Base-by-base conservation (phyloP, 2,113 vertebrate genomes). In the Lethenteron camtschaticum region DNA sequence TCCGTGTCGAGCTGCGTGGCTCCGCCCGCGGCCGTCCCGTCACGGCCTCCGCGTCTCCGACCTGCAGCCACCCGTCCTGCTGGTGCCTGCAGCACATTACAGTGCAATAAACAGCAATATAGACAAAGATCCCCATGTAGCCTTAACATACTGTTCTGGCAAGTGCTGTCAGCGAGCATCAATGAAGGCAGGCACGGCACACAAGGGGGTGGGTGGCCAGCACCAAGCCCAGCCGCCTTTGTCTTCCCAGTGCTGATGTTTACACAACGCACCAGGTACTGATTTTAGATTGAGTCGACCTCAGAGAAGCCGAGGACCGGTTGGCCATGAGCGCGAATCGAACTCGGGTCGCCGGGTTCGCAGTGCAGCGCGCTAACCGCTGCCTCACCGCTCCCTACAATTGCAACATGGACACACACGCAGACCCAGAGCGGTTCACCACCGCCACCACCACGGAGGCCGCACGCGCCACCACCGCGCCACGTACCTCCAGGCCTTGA, bases 1-100 rank as follows among this genome's bases (percentile, higher is more conserved):
- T 96, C 90, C 2, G 94, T 96, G 78, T 99, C 94, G 68, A 96
- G 81, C 77, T 95, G 90, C 0, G 89, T 94, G 5, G 92, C 85
- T 12, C 87, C 87, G 14, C 96, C 78, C 0, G 92, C 90, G 9
- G 94, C 95, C 4, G 85, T 95, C 56, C 89, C 0, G 85, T 80
- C 20, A 99, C 82, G 0, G 94, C 84, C 1, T 88, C 87, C 75
- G 96, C 94, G 0, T 99, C 96, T 78, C 90, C 94, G 0, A 99
- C 94, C 79, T 96, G 92, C 8, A 99, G 83, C 71, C 87, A 89
- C 2, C 90, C 94, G 58, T 95, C 87, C 75, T 90, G 82, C 72
- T 94, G 86, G 4, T 87, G 86, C 80, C 94, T 96, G 80, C 11
- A 66, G 9, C n/a, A 9, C 9, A n/a, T 3, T 66, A 10, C 63